A percentile compares a stretch with the other conserved stretches of the same genome.
These are phyloP conservation scores for Dicranocentrus wangi DNA, from an alignment of 2,888 invertebrate genomes.

Conservation along the genomic window DNA sequence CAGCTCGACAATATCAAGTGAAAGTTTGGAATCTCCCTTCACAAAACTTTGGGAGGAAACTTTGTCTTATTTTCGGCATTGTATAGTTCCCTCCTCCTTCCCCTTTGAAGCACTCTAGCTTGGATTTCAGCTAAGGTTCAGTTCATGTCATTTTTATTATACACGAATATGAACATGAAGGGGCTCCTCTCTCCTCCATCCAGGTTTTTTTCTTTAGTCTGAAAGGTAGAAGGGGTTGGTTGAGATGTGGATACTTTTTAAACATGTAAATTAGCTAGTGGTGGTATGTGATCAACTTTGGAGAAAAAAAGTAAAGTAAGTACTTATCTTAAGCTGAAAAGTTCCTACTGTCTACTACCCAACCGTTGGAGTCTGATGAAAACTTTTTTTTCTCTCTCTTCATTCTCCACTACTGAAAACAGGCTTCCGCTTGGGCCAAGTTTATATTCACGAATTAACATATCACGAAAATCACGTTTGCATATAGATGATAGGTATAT, in stretches of 20 bases:
- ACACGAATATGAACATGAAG: background rate
- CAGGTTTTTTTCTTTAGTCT: background rate
- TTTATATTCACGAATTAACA: constrained; percentile 34
- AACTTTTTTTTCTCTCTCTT: constrained; percentile 29
- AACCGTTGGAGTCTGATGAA: constrained; percentile 18
- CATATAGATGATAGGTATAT: background rate
- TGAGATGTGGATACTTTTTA: constrained; percentile 25
- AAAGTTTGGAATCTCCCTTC: constrained; percentile 51
- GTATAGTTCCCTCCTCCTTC: constrained; percentile 1
- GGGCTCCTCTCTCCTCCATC: background rate
- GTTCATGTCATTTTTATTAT: constrained; percentile 4
- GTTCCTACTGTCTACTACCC: background rate
- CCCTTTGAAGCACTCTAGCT: background rate
- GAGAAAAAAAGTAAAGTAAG: background rate
- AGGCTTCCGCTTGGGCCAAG: constrained; percentile 15
- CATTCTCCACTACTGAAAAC: background rate
- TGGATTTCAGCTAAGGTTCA: background rate
- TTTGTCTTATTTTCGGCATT: constrained; percentile 8
- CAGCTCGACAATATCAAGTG: constrained; percentile 54
- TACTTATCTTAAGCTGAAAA: constrained; percentile 48
- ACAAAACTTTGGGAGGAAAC: constrained; percentile 28
- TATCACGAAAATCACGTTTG: too few relatives aligned
- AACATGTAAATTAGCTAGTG: constrained; percentile 52
- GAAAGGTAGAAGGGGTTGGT: too few relatives aligned
- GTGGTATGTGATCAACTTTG: background rate